These are phyloP conservation scores for Tor tambroides DNA, from an alignment of 2,113 vertebrate genomes.

Conservation along the genomic window DNA sequence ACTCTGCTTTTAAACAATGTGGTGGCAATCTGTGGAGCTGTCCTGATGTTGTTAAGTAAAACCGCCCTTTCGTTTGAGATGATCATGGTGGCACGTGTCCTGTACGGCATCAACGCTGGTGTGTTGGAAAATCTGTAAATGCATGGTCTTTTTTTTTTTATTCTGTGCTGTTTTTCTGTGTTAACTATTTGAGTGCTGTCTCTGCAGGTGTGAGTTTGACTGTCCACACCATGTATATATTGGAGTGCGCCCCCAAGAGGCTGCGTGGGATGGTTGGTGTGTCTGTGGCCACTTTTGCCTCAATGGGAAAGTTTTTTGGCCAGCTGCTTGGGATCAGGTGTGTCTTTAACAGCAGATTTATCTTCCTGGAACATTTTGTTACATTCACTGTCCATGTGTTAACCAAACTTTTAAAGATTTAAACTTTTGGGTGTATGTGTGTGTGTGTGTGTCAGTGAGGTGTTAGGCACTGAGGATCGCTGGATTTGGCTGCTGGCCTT, in stretches of 20 bases:
- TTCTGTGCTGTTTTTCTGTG: background rate
- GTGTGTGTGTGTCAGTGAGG: slow-evolving; percentile 72
- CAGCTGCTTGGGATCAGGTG: slow-evolving; percentile 85
- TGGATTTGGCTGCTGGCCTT: slow-evolving; percentile 81
- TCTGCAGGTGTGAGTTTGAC: slow-evolving; percentile 71
- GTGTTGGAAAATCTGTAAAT: background rate
- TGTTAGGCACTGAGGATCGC: slow-evolving; percentile 74
- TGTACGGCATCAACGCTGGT: slow-evolving; percentile 58
- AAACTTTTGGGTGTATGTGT: slow-evolving; percentile 4
- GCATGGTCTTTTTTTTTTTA: background rate
- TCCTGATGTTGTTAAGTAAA: slow-evolving; percentile 73
- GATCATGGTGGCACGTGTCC: slow-evolving; percentile 73
- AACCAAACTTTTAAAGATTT: background rate
- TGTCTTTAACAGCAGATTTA: slow-evolving; percentile 18
- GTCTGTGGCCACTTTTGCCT: slow-evolving; percentile 69
- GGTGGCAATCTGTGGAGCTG: slow-evolving; percentile 66
- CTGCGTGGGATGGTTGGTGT: slow-evolving; percentile 75
- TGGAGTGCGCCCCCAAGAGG: slow-evolving; percentile 77
- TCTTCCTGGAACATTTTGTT: background rate
- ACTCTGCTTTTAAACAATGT: slow-evolving; percentile 72
- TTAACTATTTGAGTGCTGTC: background rate
- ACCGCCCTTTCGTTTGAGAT: slow-evolving; percentile 75
- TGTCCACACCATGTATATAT: slow-evolving; percentile 74
- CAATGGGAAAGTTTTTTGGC: slow-evolving; percentile 77
- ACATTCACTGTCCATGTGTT: background rate